Base-by-base conservation (phyloP, 2,797 vertebrate genomes). In the Hapalemur alaotrensis region DNA sequence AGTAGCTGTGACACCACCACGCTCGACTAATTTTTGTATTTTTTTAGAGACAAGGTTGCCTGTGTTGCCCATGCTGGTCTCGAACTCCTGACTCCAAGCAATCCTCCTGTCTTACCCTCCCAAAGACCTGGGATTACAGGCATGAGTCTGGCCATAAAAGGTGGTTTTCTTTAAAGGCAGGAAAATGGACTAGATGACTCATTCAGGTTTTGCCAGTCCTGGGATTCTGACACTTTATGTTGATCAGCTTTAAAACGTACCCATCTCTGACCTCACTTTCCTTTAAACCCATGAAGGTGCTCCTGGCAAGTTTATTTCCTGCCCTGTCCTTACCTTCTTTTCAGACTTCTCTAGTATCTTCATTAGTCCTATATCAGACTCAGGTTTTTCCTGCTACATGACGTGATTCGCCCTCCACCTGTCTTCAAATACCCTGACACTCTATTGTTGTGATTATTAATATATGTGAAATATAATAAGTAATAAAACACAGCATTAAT, bases 121-220 rank as follows among this genome's bases (percentile, higher is more conserved):
- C 32, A 65, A 65, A 65, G 63, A 18, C 32, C 32, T 65, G 63
- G 63, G 63, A 65, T 65, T n/a, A 65, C 32, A 65, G 15, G 32
- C 63, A 65, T n/a, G 15, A 65, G 63, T 15, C 63, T 65, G 35
- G 67, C 20, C 35, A 65, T 65, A 65, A 87, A 67, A 13, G 48
- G 46, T 12, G 20, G 28, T 81, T 86, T 96, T 79, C 79, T 41
- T 78, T 82, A 73, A 94, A 96, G 78, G 35, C 12, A 91, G 69
- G 28, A 86, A 93, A 72, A 87, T 59, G 73, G 20, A 73, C 43
- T 83, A 61, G 57, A 86, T 81, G 32, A 67, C 35, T 89, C 20
- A 7, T 84, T 82, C 76, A 91, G 41, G 2, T 89, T 22, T 80
- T 89, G n/a, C 52, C 73, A 70, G 1, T 54, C 32, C 11, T 85